These are phyloP conservation scores for Eufriesea mexicana DNA, from an alignment of 1,140 invertebrate species.

Conservation along the genomic window DNA sequence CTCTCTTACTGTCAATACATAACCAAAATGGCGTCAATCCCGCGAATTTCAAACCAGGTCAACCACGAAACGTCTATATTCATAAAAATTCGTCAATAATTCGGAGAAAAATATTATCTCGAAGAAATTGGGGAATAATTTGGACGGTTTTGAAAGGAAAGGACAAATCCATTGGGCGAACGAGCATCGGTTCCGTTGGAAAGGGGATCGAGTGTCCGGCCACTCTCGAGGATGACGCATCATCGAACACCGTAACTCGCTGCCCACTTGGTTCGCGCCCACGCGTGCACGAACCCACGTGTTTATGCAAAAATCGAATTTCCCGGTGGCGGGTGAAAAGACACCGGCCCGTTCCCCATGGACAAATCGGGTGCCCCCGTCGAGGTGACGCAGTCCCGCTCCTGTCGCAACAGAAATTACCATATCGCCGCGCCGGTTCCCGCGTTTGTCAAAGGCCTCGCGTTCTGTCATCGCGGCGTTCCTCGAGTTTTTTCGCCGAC, in stretches of 20 bases:
- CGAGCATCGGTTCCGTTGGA: neutral
- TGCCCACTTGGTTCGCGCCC: conserved; percentile 1
- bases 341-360: conserved; percentile 4
- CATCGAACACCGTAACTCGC: conserved; percentile 22
- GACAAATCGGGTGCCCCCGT: conserved; percentile 40
- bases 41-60: too few relatives aligned
- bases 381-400: conserved; percentile 6
- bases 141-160: too few relatives aligned
- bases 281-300: conserved; percentile 17
- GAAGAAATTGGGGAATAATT: too few relatives aligned
- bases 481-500: too few relatives aligned
- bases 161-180: too few relatives aligned
- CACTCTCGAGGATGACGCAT: conserved; percentile 27
- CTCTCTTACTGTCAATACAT: too few relatives aligned
- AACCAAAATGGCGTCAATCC: too few relatives aligned
- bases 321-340: conserved; percentile 29
- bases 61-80: too few relatives aligned
- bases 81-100: too few relatives aligned
- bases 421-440: conserved; percentile 3
- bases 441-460: neutral
- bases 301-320: conserved; percentile 48
- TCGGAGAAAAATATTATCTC: too few relatives aligned
- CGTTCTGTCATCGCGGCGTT: neutral
- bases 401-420: conserved; percentile 32
- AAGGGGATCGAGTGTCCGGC: conserved; percentile 22